Base-by-base conservation (phyloP, 2,113 vertebrate genomes). In the Vulpes vulpes region DNA sequence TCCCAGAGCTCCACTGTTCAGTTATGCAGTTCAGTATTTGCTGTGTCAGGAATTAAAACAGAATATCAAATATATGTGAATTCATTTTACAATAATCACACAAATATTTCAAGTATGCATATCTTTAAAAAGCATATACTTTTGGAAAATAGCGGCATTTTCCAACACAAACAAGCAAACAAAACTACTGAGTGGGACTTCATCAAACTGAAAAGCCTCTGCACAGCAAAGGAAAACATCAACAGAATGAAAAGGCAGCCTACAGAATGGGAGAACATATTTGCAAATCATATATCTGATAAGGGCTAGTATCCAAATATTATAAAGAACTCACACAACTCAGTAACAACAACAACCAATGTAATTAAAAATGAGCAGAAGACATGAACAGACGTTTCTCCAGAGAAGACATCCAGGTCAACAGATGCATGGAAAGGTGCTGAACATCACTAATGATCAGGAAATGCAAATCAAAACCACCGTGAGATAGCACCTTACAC, bases 21-120 rank as follows among this genome's bases (percentile, higher is more conserved):
- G 9, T 35, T 32, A 38, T 0, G 0, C 19, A 38, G 30, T 7
- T 4, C 32, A 0, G 1, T 8, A 15, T 35, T 30, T 7, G 7
- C 16, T 15, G 2, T 7, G 0, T 25, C 30, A 20, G 19, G 76
- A 89, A 55, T 43, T 35, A 83, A 60, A 25, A 53, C 25, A 62
- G 5, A 64, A n/a, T 69, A 51, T 69, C n/a, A 60, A 35, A 5
- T 53, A 3, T 30, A 11, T 12, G 5, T 49, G 30, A 67, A 80
- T 30, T 55, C 9, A 19, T 51, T 79, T 79, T 19, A 43, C 86
- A 55, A 49, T 64, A 53, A 27, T 27, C 53, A 43, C 15, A 64
- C 14, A 73, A 30, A 76, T 53, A 30, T 60, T 17, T 30, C 84
- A 71, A n/a, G 51, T 43, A 38, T 20, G 15, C 4, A 0, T 67